Evolutionary conservation across 2,113 vertebrate species (phyloP), one percentile per base, ranked within the genome.

Genomic region (Rallus limicola): DNA sequence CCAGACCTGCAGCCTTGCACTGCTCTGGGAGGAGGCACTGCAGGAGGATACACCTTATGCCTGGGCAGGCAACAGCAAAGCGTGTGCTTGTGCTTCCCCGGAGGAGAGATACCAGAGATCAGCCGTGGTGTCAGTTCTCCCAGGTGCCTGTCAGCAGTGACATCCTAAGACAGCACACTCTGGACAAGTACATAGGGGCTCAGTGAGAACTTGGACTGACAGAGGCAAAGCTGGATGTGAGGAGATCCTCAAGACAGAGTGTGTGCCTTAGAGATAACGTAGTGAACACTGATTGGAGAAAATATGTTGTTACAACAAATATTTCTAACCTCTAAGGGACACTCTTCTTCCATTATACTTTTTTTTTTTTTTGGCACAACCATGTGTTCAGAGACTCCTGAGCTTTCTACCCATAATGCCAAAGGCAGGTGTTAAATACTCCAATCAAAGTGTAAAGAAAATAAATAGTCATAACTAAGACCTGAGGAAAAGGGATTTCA

Each of bases 211-310:
- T 48, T 18, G 84, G 63, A 62, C 71, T 62, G 74, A 8, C 34
- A 42, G 60, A 52, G 44, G 56, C 85, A 40, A 31, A 36, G 5
- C 65, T 71, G 68, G 76, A 16, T 44, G 60, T 28, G 13, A 72
- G 9, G 62, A 50, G 75, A n/a, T 56, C 86, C 84, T 69, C 33
- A 31, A 75, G 91, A 90, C 79, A 82, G 92, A 88, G 95, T 5
- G 95, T 74, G 94, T 97, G 96, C 96, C 96, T 97, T 97, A 92
- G 95, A 96, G 95, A 89, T 86, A 55, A 92, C 82, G 94, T 90
- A 94, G 94, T 94, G 95, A 97, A 82, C 94, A 88, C 86, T 95
- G 92, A 91, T 40, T 62, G 96, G 94, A 92, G 93, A 63, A 87
- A 90, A 93, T 31, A 78, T 5, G 55, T 85, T 88, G 86, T 87